These are phyloP conservation scores for Pipistrellus pygmaeus DNA, from an alignment of 2,797 vertebrate genomes.

Conservation along the genomic window DNA sequence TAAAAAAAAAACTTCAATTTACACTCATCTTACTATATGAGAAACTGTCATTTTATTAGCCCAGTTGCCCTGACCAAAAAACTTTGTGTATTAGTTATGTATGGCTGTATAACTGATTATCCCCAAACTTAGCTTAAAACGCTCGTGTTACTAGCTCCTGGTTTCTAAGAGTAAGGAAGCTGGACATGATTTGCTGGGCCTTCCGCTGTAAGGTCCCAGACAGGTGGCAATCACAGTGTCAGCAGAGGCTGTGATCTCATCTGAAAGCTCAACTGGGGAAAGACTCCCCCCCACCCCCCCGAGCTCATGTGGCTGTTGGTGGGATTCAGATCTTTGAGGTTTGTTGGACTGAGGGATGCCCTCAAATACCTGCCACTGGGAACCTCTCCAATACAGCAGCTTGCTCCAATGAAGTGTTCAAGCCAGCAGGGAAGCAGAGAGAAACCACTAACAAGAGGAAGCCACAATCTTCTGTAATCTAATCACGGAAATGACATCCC, in stretches of 20 bases:
- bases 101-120: not conserved
- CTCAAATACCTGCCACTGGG: not conserved
- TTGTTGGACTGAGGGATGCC: not conserved
- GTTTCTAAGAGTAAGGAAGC: not conserved
- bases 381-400: not conserved
- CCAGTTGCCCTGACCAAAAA: not conserved
- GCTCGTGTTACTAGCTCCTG: accelerated
- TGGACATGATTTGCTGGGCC: too few relatives aligned
- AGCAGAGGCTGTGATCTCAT: not conserved
- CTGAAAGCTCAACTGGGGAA: not conserved
- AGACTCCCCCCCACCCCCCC: not conserved
- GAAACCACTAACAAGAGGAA: not conserved
- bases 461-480: not conserved
- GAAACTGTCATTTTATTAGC: not conserved
- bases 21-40: not conserved
- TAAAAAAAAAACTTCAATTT: not conserved
- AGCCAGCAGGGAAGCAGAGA: not conserved
- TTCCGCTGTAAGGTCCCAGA: not conserved
- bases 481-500: not conserved
- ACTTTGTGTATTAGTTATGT: not conserved
- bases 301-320: too few relatives aligned
- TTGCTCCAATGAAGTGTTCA: not conserved
- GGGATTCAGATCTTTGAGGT: accelerated
- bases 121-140: not conserved
- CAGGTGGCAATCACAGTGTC: not conserved